phyloP scores from a whole-genome alignment of 1,140 invertebrate species.

The Euwallacea similis region DNA sequence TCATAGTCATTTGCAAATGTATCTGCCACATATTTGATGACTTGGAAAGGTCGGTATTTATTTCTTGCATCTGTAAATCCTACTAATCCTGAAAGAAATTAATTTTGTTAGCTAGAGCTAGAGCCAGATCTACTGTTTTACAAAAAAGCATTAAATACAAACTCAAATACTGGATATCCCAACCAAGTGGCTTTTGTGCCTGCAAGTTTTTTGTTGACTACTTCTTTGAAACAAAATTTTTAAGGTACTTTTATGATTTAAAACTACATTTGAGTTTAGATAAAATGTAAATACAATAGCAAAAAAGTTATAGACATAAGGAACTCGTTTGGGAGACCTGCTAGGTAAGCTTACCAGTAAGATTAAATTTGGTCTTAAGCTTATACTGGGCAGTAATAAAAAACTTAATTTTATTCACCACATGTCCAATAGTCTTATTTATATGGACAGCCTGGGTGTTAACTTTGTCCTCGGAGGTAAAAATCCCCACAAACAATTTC shows the following conservation, averaged over 20 bases:
- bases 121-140: neutral
- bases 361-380: slow-evolving; percentile 65
- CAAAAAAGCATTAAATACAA: neutral
- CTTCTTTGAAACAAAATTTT: no score
- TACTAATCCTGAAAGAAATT: slow-evolving; percentile 60
- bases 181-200: no score
- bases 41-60: slow-evolving; percentile 76
- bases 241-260: no score
- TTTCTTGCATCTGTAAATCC: slow-evolving; percentile 77
- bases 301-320: no score
- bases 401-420: slow-evolving; percentile 79
- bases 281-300: neutral
- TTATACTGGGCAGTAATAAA: slow-evolving; percentile 68
- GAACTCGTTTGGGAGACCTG: no score
- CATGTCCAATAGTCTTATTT: slow-evolving; percentile 77
- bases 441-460: slow-evolving; percentile 71
- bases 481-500: slow-evolving; percentile 83
- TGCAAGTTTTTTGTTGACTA: no score
- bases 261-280: no score
- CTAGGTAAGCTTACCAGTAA: slow-evolving; percentile 57
- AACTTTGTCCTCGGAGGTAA: slow-evolving; percentile 73
- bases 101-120: neutral
- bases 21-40: slow-evolving; percentile 86
- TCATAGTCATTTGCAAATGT: slow-evolving; percentile 87
- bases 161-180: no score